These are phyloP conservation scores for Brienomyrus longianalis DNA, from an alignment of 2,113 vertebrate genomes.

Conservation along the genomic window DNA sequence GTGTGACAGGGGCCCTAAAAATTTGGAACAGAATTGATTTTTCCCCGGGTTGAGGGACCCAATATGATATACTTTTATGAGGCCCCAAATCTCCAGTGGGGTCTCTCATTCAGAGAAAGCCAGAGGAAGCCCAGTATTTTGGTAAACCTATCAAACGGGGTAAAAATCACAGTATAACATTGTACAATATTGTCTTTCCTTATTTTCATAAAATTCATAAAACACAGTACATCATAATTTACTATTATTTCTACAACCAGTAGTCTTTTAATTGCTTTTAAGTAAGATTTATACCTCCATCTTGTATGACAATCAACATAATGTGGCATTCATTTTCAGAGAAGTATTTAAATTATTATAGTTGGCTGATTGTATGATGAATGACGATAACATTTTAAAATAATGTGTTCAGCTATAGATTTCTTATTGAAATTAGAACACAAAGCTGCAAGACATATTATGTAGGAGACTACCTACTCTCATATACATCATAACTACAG, in stretches of 20 bases:
- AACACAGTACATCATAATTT: slow-evolving; percentile 47
- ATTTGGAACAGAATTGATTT: neutral
- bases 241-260: slow-evolving; percentile 51
- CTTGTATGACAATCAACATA: slow-evolving; percentile 67
- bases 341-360: slow-evolving; percentile 74
- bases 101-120: neutral
- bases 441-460: slow-evolving; percentile 49
- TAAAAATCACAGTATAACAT: neutral
- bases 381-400: slow-evolving; percentile 59
- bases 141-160: neutral
- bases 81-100: neutral
- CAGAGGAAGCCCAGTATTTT: neutral
- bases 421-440: slow-evolving; percentile 52
- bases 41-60: neutral
- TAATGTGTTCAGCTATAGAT: slow-evolving; percentile 38
- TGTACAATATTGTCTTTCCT: slow-evolving; percentile 24
- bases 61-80: neutral
- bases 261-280: slow-evolving; percentile 52
- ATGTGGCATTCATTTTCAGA: slow-evolving; percentile 68
- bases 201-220: slow-evolving; percentile 54
- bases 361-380: slow-evolving; percentile 71
- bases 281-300: slow-evolving; percentile 59
- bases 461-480: slow-evolving; percentile 37
- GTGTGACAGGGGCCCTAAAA: neutral
- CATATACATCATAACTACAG: neutral